phyloP scores from a whole-genome alignment of 2,888 invertebrate genomes.

The Julus scanicus region DNA sequence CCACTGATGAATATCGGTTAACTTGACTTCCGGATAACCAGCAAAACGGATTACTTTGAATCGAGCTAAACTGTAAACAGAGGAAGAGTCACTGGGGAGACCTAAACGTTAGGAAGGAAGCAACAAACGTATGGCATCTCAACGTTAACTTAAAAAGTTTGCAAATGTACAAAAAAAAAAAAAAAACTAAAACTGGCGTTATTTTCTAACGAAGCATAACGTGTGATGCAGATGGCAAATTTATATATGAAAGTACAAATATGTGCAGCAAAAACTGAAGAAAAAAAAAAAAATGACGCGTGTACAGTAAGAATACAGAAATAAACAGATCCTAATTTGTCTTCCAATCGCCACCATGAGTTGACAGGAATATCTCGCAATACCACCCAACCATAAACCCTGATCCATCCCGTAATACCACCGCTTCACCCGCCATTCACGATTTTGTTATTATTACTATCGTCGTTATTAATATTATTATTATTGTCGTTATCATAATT shows the following conservation, averaged over 20 bases:
- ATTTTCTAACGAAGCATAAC: constrained; percentile 43
- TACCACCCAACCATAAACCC: constrained; percentile 36
- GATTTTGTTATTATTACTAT: background rate
- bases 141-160: constrained; percentile 30
- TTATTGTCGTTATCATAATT: constrained; percentile 22
- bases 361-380: constrained; percentile 37
- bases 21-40: background rate
- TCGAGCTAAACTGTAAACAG: background rate
- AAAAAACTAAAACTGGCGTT: constrained; percentile 16
- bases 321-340: constrained; percentile 47
- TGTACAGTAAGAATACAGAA: constrained; percentile 13
- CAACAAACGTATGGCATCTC: constrained; percentile 14
- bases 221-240: constrained; percentile 49
- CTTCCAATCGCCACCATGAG: constrained; percentile 14
- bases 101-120: background rate
- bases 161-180: constrained; percentile 44
- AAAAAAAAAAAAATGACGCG: background rate
- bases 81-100: background rate
- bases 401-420: constrained; percentile 15
- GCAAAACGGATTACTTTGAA: background rate
- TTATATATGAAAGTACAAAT: constrained; percentile 52
- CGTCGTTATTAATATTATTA: background rate
- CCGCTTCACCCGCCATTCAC: constrained; percentile 10
- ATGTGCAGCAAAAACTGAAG: constrained; percentile 48
- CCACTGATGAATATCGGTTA: background rate